These are phyloP conservation scores for Microplitis deprimator DNA, from an alignment of 2,888 invertebrate species.

Conservation along the genomic window DNA sequence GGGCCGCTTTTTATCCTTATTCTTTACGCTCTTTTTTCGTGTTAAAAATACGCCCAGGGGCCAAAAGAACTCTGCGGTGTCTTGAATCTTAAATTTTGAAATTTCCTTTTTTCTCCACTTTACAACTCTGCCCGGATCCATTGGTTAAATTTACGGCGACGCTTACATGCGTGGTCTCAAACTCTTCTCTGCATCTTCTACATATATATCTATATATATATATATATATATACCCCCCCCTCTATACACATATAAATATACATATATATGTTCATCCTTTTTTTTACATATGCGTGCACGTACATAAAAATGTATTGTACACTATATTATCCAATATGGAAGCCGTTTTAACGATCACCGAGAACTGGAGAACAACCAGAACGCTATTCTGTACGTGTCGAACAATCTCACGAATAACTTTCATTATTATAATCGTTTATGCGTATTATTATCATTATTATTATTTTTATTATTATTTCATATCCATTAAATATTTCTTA, in stretches of 20 bases:
- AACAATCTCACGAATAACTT: slow-evolving; percentile 27
- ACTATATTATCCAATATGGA: slow-evolving; percentile 20
- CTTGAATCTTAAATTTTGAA: slow-evolving; percentile 59
- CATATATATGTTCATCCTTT: slow-evolving; percentile 3
- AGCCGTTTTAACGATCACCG: slow-evolving; percentile 14
- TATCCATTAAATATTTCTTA: background rate
- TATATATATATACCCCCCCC: no score
- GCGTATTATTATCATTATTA: slow-evolving; percentile 3
- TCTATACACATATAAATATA: slow-evolving; percentile 11
- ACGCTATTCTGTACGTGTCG: slow-evolving; percentile 29
- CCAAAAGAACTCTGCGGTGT: slow-evolving; percentile 46
- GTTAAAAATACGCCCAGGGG: slow-evolving; percentile 46
- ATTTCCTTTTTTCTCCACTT: slow-evolving; percentile 53
- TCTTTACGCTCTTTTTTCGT: slow-evolving; percentile 39
- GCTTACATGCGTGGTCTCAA: slow-evolving; percentile 55
- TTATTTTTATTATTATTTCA: slow-evolving; percentile 4
- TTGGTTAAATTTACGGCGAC: slow-evolving; percentile 60
- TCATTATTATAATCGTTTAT: slow-evolving; percentile 16
- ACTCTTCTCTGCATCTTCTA: slow-evolving; percentile 21
- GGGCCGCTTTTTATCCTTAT: slow-evolving; percentile 24
- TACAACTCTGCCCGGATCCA: slow-evolving; percentile 59
- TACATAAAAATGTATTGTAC: background rate
- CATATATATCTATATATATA: slow-evolving; percentile 5
- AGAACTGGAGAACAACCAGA: background rate
- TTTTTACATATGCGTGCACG: background rate